These are phyloP conservation scores for Drosophila lowei DNA, from an alignment of 1,140 invertebrate genomes.

Conservation along the genomic window DNA sequence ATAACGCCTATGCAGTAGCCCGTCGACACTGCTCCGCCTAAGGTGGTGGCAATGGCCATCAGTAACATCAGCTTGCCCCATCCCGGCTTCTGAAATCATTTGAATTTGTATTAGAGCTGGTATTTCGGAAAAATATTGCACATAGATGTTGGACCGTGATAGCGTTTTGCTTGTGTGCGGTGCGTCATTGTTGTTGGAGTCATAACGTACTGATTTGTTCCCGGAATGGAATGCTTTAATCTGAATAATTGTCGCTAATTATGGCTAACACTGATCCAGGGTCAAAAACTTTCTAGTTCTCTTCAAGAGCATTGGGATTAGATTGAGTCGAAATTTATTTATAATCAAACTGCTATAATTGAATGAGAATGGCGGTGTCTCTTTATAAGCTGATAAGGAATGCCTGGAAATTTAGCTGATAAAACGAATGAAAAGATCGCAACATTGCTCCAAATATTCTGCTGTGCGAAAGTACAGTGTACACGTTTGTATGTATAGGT, in stretches of 20 bases:
- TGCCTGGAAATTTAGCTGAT: slow-evolving; percentile 22
- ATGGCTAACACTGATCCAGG: slow-evolving; percentile 22
- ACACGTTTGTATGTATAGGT: neutral
- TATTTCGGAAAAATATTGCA: slow-evolving; percentile 1
- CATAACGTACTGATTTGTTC: slow-evolving; percentile 25
- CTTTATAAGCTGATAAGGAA: slow-evolving; percentile 40
- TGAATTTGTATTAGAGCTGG: neutral
- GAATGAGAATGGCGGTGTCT: slow-evolving; percentile 15
- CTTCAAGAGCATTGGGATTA: neutral
- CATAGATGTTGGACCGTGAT: slow-evolving; percentile 1
- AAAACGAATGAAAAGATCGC: slow-evolving; percentile 3
- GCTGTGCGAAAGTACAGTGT: slow-evolving; percentile 8
- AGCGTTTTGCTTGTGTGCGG: neutral
- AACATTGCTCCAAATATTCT: slow-evolving; percentile 7
- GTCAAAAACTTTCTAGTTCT: slow-evolving; percentile 41
- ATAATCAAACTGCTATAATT: neutral
- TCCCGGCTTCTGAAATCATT: slow-evolving; percentile 50
- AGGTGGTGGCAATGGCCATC: slow-evolving; percentile 85
- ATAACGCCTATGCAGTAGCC: slow-evolving; percentile 96
- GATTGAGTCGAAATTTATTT: slow-evolving; percentile 28
- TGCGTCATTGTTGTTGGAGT: slow-evolving; percentile 41
- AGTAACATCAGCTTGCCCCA: slow-evolving; percentile 67
- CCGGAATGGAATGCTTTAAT: slow-evolving; percentile 6
- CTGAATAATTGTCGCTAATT: slow-evolving; percentile 40
- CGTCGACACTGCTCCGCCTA: slow-evolving; percentile 93